Percentiles rank a stretch among this genome's conserved stretches.
Evolutionary conservation across 2,797 vertebrate species (phyloP).

Genomic region (Myripristis jacobus): DNA sequence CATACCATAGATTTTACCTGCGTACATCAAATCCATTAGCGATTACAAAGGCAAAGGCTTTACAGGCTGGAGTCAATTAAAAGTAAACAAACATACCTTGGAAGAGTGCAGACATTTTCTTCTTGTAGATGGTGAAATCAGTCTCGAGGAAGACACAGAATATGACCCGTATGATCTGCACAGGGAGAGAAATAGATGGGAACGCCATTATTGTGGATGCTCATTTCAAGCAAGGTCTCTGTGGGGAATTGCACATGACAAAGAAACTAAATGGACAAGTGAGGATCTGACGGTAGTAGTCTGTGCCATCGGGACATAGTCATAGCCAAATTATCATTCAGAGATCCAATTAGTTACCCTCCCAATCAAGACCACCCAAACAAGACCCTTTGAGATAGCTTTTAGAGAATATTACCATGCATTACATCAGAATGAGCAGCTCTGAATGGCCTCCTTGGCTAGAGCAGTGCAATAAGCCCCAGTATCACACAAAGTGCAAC

Average conservation of each 20-base stretch:
- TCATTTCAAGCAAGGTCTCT: conserved; percentile 27
- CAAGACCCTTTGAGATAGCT: conserved; percentile 35
- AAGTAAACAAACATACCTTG: conserved; percentile 83
- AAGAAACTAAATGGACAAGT: conserved; percentile 39
- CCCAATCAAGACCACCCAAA: conserved; percentile 59
- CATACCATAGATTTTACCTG: not conserved
- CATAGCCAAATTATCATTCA: conserved; percentile 33
- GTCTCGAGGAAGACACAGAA: conserved; percentile 99
- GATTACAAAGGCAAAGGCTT: conserved; percentile 1
- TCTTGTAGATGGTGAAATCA: conserved; percentile 97
- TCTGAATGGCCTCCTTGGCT: conserved; percentile 44
- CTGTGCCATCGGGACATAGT: conserved; percentile 42
- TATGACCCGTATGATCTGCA: conserved; percentile 95
- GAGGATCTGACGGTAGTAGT: conserved; percentile 37
- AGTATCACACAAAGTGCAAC: conserved; percentile 40
- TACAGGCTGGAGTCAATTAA: not conserved
- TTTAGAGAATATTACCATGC: conserved; percentile 57
- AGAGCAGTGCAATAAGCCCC: conserved; percentile 29
- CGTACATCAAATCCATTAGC: conserved; percentile 7
- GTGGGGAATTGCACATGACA: conserved; percentile 32
- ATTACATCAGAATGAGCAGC: conserved; percentile 64
- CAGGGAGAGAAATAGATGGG: conserved; percentile 50
- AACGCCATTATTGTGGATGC: conserved; percentile 41
- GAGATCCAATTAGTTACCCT: conserved; percentile 60
- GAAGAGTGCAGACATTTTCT: conserved; percentile 94